These are phyloP conservation scores for Meiosimyza platycephala DNA, from an alignment of 2,888 invertebrate species.

Conservation along the genomic window DNA sequence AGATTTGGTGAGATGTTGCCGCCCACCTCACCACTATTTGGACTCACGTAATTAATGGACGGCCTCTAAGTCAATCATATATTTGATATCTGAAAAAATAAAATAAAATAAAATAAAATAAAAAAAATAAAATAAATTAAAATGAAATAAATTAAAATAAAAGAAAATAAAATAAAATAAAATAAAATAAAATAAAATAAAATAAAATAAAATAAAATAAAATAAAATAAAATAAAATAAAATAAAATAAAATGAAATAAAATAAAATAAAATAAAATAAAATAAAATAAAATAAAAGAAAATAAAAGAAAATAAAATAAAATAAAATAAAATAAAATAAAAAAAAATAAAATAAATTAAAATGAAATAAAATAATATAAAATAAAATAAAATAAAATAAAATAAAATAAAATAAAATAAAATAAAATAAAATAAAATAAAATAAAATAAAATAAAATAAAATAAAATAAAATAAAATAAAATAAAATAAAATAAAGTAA, in stretches of 20 bases:
- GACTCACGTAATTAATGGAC: too few species aligned
- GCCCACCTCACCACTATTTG: too few species aligned
- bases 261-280: neutral
- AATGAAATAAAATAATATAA: neutral
- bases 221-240: neutral
- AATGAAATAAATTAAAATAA: neutral
- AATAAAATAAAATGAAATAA: neutral
- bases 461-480: too few species aligned
- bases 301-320: neutral
- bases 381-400: neutral
- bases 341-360: slow-evolving; percentile 6
- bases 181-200: neutral
- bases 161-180: neutral
- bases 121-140: too few species aligned
- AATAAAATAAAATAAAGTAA: too few species aligned
- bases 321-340: neutral
- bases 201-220: neutral
- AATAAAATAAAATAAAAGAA: neutral
- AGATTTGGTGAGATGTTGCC: too few species aligned
- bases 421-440: too few species aligned
- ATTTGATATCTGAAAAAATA: too few species aligned
- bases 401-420: too few species aligned
- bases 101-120: too few species aligned
- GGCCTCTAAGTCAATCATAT: too few species aligned
- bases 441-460: too few species aligned